Base-by-base conservation (phyloP, 2,797 vertebrate species). In the Furcifer pardalis region DNA sequence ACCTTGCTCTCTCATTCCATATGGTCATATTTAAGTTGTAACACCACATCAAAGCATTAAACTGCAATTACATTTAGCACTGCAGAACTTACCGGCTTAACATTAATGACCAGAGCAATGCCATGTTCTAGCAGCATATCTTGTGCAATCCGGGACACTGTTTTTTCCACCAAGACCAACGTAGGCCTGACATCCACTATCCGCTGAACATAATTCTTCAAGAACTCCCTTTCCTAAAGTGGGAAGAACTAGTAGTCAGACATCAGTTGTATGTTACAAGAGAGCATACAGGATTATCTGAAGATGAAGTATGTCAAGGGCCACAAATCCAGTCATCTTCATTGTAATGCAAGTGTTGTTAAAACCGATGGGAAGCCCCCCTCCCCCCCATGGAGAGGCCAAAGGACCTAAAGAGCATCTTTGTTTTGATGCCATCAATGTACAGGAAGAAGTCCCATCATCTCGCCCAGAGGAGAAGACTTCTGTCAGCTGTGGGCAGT, bases 41-140 rank as follows among this genome's bases (percentile, higher is more conserved):
- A 40, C 27, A 79, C 4, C 13, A 63, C 15, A 15, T 46, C 32
- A 30, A 71, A 30, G 63, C 13, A 10, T 8, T 3, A 12, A 49
- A 62, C 21, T 60, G 21, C 23, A 8, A 40, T 19, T 72, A 19
- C 19, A 44, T 46, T 72, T 73, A 49, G 68, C 49, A 74, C 13
- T 84, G 32, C 81, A 82, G 60, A 2, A 95, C 98, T 96, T 82
- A 99, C 99, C 88, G 98, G 97, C 94, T 99, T 99, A 77, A 99
- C 98, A 30, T 99, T 99, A 94, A 99, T 98, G 90, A 99, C 97
- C 90, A 99, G 96, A 6, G 98, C 97, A 94, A 99, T 99, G 77
- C 99, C 99, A 73, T 99, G 98, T 89, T 99, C 99, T 56, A 99
- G 93, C 87, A 99, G 96, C 98, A 99, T 97, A 90, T 99, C 99